phyloP scores from a whole-genome alignment of 2,888 invertebrate species.

The Epirrhoe tristata region DNA sequence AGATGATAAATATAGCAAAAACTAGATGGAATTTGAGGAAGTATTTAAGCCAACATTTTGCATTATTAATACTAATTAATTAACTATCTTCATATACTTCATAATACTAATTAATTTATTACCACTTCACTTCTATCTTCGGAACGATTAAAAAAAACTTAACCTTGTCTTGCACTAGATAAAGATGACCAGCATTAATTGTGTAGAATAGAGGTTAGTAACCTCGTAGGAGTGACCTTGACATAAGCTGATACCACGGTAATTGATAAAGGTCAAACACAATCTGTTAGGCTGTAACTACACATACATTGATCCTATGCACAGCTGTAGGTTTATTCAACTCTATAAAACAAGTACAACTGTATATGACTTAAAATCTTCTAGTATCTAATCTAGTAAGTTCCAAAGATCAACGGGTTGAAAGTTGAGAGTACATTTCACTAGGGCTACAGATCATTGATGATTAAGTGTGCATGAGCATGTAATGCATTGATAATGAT shows the following conservation, averaged over 20 bases:
- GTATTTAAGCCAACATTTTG: too few species aligned
- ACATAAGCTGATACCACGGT: constrained; percentile 18
- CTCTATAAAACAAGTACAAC: not conserved
- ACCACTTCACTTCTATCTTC: not conserved
- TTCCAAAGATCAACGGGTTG: too few species aligned
- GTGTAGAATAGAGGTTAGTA: not conserved
- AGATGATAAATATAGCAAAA: too few species aligned
- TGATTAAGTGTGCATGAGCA: not conserved
- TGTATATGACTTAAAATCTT: too few species aligned
- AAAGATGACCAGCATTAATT: constrained; percentile 4
- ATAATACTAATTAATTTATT: too few species aligned
- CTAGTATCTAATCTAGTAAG: too few species aligned
- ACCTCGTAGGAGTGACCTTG: constrained; percentile 9
- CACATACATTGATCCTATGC: constrained; percentile 1
- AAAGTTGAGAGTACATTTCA: too few species aligned
- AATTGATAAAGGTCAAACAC: constrained; percentile 22
- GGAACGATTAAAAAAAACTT: not conserved
- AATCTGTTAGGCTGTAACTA: not conserved
- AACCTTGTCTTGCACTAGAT: not conserved
- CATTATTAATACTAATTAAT: too few species aligned
- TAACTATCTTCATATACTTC: too few species aligned
- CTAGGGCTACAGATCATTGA: not conserved
- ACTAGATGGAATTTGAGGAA: too few species aligned
- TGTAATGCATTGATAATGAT: too few species aligned
- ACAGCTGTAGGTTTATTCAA: not conserved